Conservation (phyloP, 2,888 invertebrate species). For the Cyrtodaria siliqua region DNA sequence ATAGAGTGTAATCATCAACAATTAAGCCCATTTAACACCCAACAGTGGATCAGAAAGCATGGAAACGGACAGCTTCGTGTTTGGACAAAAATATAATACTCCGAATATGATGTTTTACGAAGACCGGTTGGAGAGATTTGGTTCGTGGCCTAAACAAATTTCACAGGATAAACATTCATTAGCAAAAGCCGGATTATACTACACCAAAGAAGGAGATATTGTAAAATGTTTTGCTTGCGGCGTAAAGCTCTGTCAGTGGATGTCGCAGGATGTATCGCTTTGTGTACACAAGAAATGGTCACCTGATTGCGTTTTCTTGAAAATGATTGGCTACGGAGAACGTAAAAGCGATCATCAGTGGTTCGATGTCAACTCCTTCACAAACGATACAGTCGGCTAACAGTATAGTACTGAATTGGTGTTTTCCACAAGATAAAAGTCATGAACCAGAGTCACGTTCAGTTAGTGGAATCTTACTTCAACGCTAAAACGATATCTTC, state of each 20-base stretch:
- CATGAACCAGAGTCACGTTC: constrained; percentile 29
- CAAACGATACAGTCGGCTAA: too few relatives aligned
- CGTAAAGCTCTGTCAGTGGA: constrained; percentile 35
- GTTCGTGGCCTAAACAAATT: constrained; percentile 41
- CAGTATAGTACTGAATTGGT: too few relatives aligned
- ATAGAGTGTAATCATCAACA: too few relatives aligned
- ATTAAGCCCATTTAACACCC: too few relatives aligned
- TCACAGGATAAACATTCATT: constrained; percentile 38
- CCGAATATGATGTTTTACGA: constrained; percentile 14
- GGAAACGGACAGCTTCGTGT: too few relatives aligned
- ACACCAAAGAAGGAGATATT: constrained; percentile 46
- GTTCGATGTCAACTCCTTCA: too few relatives aligned
- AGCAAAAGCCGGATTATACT: constrained; percentile 40
- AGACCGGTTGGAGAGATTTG: constrained; percentile 22
- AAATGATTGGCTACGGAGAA: constrained; percentile 22
- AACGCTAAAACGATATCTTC: constrained; percentile 32
- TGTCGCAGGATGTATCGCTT: constrained; percentile 16
- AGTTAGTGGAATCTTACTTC: constrained; percentile 44
- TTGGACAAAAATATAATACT: too few relatives aligned
- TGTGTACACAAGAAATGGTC: constrained; percentile 34
- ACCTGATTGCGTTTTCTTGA: constrained; percentile 29
- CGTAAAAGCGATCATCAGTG: too few relatives aligned
- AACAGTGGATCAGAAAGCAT: too few relatives aligned
- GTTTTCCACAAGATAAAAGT: too few relatives aligned
- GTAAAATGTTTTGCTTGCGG: constrained; percentile 48